Evolutionary conservation across 2,797 vertebrate genomes (phyloP), one percentile per base, ranked within the genome.

Genomic region (Neolamprologus multifasciatus): DNA sequence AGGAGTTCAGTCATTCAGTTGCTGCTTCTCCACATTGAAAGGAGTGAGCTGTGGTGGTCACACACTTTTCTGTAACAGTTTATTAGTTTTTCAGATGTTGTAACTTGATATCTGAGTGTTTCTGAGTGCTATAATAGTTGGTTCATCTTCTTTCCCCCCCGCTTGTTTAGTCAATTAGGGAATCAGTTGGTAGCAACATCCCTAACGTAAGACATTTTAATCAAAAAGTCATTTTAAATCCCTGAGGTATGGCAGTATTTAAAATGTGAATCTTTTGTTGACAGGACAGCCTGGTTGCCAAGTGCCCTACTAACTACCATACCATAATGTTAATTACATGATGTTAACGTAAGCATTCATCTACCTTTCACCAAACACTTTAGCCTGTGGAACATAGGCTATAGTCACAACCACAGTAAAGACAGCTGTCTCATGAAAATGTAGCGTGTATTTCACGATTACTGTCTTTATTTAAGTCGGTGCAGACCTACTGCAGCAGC

Each of bases 101-200:
- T 62, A 62, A 33, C 57, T 0, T 33, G 17, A 62, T 62, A 2
- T 36, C 57, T n/a, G 17, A 62, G 57, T 62, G 31, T 62, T 33
- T 62, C 57, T 62, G 17, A 62, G 57, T 12, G 9, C 0, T 62
- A 33, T 33, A 36, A 19, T 62, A 36, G 57, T 62, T 62, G 57
- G 1, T 19, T 19, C 0, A 1, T 62, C 57, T 33, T 62, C 8
- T 31, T 62, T 0, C 0, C 3, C 0, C 4, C 0, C 9, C 0
- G 0, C 57, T 33, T 36, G 17, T 62, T 62, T 62, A 12, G 57
- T 62, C 29, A 62, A 11, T 62, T 33, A 62, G 57, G 57, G 57
- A 62, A 62, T 62, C 4, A n/a, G 31, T 36, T 62, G 57, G 59
- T 62, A 36, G 59, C 31, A 5, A 62, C 59, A 62, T 2, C 0